Base-by-base conservation (phyloP, 2,888 invertebrate species). In the Cephus rjabovi region DNA sequence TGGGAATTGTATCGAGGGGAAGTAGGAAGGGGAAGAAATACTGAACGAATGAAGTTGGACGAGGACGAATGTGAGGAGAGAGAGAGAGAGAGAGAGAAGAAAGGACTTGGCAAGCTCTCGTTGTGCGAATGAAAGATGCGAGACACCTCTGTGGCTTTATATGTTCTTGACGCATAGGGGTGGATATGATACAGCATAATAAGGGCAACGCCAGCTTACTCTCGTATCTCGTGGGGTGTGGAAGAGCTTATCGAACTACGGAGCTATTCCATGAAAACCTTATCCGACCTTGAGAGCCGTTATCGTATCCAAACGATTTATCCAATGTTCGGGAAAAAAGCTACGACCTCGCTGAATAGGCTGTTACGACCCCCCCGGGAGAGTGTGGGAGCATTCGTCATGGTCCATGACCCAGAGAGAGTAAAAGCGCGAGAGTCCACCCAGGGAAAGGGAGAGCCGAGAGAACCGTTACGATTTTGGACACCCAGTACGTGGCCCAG, bases 401-500 rank as follows among this genome's bases (percentile, higher is more conserved):
- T 56, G 56, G 9, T 9, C 56, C 56, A 2, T 23, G 56, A 56
- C 56, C 23, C 23, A 15, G 23, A 56, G 40, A 56, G 40, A 15
- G 40, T 12, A 40, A 4, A 76, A 68, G 69, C 56, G 73, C 75
- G 68, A 80, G 23, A 76, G n/a, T 56, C 9, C 9, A 56, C 2
- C 56, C 56, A 56, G 23, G 23, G 56, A 56, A 56, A 56, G 23
- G 23, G 56, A 23, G 56, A 56, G 56, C 23, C 56, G 23, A 56
- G 23, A 23, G 56, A 56, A 23, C 9, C 56, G 23, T 56, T 56
- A 56, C 23, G 56, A 56, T 56, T 56, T 56, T 9, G 37, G 75
- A 76, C 73, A 76, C 35, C 56, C 33, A 15, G 75, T 73, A 80
- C 75, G 69, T 78, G 78, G 78, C 76, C 76, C 40, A 71, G 30